These are phyloP conservation scores for Parnassius mnemosyne DNA, from an alignment of 2,888 invertebrate genomes.

Conservation along the genomic window DNA sequence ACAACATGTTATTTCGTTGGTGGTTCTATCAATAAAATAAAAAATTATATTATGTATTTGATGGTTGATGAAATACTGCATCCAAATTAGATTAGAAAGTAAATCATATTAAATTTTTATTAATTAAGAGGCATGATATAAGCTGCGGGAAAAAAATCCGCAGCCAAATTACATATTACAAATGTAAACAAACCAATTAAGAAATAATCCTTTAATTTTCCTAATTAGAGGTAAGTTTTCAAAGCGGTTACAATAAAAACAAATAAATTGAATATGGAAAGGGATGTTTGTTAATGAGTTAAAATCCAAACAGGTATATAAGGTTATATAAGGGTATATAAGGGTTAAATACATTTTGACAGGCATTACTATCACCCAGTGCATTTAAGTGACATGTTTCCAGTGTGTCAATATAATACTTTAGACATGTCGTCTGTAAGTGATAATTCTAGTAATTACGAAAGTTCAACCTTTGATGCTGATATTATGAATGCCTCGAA, in stretches of 20 bases:
- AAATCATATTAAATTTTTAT: no score
- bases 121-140: no score
- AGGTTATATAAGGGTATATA: constrained; percentile 29
- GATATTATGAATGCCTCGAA: background rate
- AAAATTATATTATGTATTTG: no score
- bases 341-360: constrained; percentile 16
- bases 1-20: no score
- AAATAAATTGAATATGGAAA: background rate
- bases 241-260: background rate
- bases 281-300: constrained; percentile 25
- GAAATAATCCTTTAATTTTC: background rate
- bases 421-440: constrained; percentile 4
- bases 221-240: constrained; percentile 1
- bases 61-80: no score
- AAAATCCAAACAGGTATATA: constrained; percentile 23
- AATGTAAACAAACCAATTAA: constrained; percentile 10
- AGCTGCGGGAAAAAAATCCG: no score
- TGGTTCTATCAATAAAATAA: no score
- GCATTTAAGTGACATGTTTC: constrained; percentile 12
- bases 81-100: no score
- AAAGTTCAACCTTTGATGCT: background rate
- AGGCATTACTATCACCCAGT: constrained; percentile 18
- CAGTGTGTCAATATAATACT: background rate
- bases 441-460: background rate
- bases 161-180: background rate